Conservation (phyloP, 1,140 invertebrate genomes). For the Lutraria rhynchaena region DNA sequence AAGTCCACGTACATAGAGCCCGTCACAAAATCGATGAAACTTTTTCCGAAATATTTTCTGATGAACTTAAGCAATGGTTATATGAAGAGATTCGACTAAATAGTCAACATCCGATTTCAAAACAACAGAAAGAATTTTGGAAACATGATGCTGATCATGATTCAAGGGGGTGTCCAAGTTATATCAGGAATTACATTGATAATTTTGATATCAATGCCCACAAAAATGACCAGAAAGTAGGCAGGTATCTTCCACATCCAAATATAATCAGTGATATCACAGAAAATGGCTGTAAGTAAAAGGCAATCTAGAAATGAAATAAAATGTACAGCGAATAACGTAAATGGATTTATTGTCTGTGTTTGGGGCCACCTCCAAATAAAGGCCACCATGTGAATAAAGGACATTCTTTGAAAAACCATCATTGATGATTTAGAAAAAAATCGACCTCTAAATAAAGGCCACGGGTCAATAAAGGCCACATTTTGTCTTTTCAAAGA, state of each 20-base stretch:
- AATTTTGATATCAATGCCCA: conserved; percentile 30
- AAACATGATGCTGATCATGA: conserved; percentile 74
- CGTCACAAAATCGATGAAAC: conserved; percentile 72
- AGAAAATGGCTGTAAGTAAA: no score
- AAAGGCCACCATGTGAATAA: no score
- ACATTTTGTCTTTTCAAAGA: no score
- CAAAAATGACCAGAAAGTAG: conserved; percentile 1
- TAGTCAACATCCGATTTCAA: conserved; percentile 71
- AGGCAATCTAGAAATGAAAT: no score
- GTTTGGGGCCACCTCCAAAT: no score
- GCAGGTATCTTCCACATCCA: conserved; percentile 76
- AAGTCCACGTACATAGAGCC: conserved; percentile 73
- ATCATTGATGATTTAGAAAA: no score
- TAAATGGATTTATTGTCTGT: no score
- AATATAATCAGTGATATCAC: conserved; percentile 75
- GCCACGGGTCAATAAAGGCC: no score
- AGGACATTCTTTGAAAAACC: no score
- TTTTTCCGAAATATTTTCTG: conserved; percentile 73
- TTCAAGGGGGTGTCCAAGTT: conserved; percentile 76
- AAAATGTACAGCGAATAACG: no score
- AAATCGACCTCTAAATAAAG: no score
- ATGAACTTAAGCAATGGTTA: conserved; percentile 77
- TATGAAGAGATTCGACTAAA: conserved; percentile 78
- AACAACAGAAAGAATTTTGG: conserved; percentile 77
- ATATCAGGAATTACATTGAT: conserved; percentile 74